phyloP scores from a whole-genome alignment of 2,797 vertebrate species.

The Danio tinwini region DNA sequence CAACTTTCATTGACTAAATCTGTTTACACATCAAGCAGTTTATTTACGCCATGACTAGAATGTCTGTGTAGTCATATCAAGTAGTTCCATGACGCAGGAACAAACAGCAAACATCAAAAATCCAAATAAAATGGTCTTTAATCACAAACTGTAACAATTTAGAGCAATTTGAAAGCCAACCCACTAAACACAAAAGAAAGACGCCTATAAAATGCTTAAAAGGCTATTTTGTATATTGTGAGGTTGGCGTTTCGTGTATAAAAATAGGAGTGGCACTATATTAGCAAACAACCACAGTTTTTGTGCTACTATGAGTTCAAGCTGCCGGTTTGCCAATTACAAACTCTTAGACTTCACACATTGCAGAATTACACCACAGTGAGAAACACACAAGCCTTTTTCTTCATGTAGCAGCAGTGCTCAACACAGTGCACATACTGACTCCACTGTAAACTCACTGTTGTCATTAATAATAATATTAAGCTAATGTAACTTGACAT shows the following conservation, averaged over 20 bases:
- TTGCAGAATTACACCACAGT: slow-evolving; percentile 5
- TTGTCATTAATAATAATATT: no score
- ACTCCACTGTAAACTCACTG: no score
- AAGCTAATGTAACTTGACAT: no score
- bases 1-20: no score
- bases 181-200: slow-evolving; percentile 19
- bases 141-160: slow-evolving; percentile 16
- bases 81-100: not conserved
- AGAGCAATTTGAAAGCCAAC: slow-evolving; percentile 35
- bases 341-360: slow-evolving; percentile 24
- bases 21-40: not conserved
- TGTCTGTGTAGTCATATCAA: not conserved
- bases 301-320: slow-evolving; percentile 42
- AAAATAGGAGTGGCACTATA: slow-evolving; percentile 64
- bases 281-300: slow-evolving; percentile 57
- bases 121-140: slow-evolving; percentile 22
- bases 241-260: slow-evolving; percentile 54
- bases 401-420: not conserved
- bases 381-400: slow-evolving; percentile 8
- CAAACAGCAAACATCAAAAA: slow-evolving; percentile 9
- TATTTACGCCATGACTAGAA: not conserved
- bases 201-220: slow-evolving; percentile 36
- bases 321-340: slow-evolving; percentile 20
- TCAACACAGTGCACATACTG: not conserved
- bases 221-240: slow-evolving; percentile 41